These are phyloP conservation scores for Tachina lurida DNA, from an alignment of 2,888 invertebrate species.

Conservation along the genomic window DNA sequence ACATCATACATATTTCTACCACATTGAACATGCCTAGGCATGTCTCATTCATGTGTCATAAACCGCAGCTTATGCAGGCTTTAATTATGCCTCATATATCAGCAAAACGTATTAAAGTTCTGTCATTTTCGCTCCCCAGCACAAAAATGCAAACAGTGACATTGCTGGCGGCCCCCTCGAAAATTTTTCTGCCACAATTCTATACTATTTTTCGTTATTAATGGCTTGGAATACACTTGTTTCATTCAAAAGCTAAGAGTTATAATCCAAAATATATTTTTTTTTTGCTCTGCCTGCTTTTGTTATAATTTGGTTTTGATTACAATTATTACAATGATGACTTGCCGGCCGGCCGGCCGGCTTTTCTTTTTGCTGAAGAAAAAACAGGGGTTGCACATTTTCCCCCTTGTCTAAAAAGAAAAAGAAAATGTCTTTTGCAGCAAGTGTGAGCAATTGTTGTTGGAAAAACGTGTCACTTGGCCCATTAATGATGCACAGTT, in stretches of 20 bases:
- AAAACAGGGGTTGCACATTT: conserved; percentile 66
- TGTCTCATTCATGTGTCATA: conserved; percentile 69
- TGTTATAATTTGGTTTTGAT: conserved; percentile 81
- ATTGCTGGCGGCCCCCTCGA: neutral
- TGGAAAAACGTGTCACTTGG: conserved; percentile 54
- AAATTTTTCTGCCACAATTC: conserved; percentile 38
- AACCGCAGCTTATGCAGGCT: conserved; percentile 78
- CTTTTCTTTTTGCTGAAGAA: neutral
- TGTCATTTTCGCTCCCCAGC: neutral
- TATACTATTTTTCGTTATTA: conserved; percentile 42
- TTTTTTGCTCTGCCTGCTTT: conserved; percentile 25
- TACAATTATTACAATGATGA: conserved; percentile 77
- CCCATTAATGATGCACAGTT: conserved; percentile 59
- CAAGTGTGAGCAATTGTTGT: conserved; percentile 73
- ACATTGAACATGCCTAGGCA: conserved; percentile 66
- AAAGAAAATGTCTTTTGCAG: neutral
- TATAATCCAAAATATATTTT: conserved; percentile 34
- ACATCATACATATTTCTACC: conserved; percentile 30
- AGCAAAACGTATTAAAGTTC: conserved; percentile 73
- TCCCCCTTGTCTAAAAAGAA: neutral
- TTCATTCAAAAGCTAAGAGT: conserved; percentile 11
- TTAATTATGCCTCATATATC: conserved; percentile 83
- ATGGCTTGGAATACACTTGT: conserved; percentile 64
- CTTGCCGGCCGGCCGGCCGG: conserved; percentile 32
- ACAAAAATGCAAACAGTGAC: conserved; percentile 22